Evolutionary conservation across 2,113 vertebrate species (phyloP), one percentile per base, ranked within the genome.

Genomic region (Cercopithecus mona): DNA sequence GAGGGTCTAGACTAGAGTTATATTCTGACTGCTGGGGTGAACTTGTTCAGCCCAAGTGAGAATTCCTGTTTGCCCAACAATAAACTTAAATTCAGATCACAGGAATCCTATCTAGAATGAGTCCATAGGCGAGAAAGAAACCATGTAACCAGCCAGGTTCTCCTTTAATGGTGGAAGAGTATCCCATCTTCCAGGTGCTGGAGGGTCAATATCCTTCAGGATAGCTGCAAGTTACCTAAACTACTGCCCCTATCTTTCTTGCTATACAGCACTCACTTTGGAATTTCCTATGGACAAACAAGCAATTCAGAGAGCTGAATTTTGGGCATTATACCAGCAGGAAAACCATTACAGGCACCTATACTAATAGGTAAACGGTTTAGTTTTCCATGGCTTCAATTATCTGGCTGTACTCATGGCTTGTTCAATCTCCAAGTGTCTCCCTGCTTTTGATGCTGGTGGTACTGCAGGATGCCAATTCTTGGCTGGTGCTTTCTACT

Each of bases 11-110:
- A 75, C 68, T 73, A 78, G 45, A 86, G 38, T 79, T 93, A 93
- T 57, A 87, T 61, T 81, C 35, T 68, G 38, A 93, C 16, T 95
- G 40, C 64, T 61, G 6, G 40, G 17, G 7, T 92, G 8, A 61
- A 70, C 76, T 80, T 93, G 78, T 79, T 92, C 78, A 75, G 43
- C 40, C 73, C 83, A 93, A 17, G 27, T 64, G n/a, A 90, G 76
- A 93, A 81, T 73, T 40, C 17, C 22, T 72, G 25, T 59, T 78
- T 76, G 81, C 22, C 84, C 45, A 86, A n/a, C 32, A 93, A 45
- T 82, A 50, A 95, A 87, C 64, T 68, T 75, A 52, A 72, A 32
- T 83, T 95, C 52, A 87, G 35, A 83, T 35, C 89, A 94, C 25
- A 82, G 22, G 20, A 85, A 38, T 32, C 76, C 66, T 55, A 61